These are phyloP conservation scores for Eretmochelys imbricata DNA, from an alignment of 2,113 vertebrate genomes.

Conservation along the genomic window DNA sequence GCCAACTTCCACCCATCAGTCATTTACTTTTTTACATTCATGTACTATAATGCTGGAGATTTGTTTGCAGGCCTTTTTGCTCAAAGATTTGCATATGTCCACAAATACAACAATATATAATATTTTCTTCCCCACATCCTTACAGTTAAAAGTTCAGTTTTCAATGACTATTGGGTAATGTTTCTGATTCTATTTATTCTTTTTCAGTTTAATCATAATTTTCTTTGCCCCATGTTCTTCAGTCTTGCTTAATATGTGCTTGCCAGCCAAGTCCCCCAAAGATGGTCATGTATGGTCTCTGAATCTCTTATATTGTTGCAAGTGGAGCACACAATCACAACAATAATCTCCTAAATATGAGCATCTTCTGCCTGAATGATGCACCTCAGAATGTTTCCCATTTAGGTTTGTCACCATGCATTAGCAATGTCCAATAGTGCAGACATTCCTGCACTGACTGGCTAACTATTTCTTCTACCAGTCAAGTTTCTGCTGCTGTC, in stretches of 20 bases:
- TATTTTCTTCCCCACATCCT: not conserved
- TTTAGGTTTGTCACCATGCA: not conserved
- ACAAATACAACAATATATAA: not conserved
- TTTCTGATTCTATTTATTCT: not conserved
- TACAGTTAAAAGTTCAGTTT: conserved; percentile 27
- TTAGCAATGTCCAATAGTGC: not conserved
- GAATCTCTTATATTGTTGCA: not conserved
- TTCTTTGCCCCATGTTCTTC: not conserved
- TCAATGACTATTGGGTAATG: not conserved
- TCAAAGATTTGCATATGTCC: not conserved
- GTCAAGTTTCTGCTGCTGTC: not conserved
- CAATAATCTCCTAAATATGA: not conserved
- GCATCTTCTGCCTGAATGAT: not conserved
- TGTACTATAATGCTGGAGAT: not conserved
- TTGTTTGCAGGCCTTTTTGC: not conserved
- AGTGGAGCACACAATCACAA: not conserved
- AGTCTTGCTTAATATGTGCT: not conserved
- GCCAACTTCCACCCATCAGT: not conserved
- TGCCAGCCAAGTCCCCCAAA: not conserved
- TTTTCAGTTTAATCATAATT: not conserved
- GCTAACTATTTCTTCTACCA: not conserved
- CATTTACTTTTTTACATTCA: not conserved
- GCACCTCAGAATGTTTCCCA: not conserved
- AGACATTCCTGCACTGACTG: not conserved
- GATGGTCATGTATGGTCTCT: not conserved